phyloP scores from a whole-genome alignment of 2,113 vertebrate species.

The Isurus oxyrinchus region DNA sequence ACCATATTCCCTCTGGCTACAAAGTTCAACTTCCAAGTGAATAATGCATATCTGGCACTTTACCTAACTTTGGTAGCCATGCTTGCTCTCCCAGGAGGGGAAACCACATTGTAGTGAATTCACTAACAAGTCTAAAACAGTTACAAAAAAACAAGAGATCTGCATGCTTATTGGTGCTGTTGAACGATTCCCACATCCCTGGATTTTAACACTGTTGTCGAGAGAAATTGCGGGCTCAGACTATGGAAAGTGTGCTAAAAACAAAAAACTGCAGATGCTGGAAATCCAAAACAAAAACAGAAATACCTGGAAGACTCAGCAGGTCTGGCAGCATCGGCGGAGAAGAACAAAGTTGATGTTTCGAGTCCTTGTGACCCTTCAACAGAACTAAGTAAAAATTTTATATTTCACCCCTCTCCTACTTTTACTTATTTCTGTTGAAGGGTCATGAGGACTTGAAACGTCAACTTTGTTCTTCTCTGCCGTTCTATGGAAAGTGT shows the following conservation, averaged over 20 bases:
- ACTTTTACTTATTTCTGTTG: no score
- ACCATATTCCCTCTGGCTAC: not conserved
- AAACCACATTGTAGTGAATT: not conserved
- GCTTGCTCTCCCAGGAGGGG: not conserved
- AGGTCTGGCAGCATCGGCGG: no score
- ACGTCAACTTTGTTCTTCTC: no score
- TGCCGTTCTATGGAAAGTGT: not conserved
- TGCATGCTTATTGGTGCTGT: not conserved
- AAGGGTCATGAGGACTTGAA: no score
- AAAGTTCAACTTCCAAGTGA: slow-evolving; percentile 2
- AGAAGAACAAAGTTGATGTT: no score
- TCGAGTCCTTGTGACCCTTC: no score
- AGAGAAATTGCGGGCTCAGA: not conserved
- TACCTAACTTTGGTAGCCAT: not conserved
- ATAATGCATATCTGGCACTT: not conserved
- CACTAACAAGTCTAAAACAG: not conserved
- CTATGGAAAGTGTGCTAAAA: not conserved
- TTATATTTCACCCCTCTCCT: no score
- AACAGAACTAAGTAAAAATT: no score
- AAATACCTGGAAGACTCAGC: no score
- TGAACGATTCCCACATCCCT: not conserved
- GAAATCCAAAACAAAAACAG: no score
- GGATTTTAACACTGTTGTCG: not conserved
- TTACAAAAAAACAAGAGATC: not conserved
- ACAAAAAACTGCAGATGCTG: no score